These are phyloP conservation scores for Hirtodrosophila histrioides DNA, from an alignment of 2,888 invertebrate species.

Conservation along the genomic window DNA sequence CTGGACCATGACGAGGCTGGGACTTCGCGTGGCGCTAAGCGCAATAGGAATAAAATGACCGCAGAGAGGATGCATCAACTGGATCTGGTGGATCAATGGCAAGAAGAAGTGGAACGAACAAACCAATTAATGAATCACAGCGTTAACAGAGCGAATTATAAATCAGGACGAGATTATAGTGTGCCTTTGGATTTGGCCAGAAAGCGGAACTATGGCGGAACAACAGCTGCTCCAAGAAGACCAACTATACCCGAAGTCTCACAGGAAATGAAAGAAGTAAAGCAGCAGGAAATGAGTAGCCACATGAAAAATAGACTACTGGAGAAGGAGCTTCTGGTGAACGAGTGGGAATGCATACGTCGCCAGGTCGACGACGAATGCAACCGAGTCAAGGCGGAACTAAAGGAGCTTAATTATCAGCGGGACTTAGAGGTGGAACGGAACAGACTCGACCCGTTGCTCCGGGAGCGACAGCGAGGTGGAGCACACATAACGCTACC, in stretches of 20 bases:
- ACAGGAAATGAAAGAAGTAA: constrained; percentile 3
- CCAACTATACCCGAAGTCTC: not conserved
- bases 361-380: constrained; percentile 27
- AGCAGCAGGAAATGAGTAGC: not conserved
- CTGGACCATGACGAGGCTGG: not conserved
- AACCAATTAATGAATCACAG: constrained; percentile 1
- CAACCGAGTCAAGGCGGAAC: constrained; percentile 19
- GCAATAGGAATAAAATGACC: not conserved
- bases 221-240: not conserved
- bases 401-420: constrained; percentile 3
- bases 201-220: not conserved
- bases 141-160: not conserved
- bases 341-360: constrained; percentile 33
- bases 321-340: constrained; percentile 17
- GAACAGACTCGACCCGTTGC: accelerated
- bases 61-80: not conserved
- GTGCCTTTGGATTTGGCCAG: not conserved
- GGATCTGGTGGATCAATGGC: constrained; percentile 11
- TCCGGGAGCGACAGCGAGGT: constrained; percentile 19
- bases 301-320: constrained; percentile 7
- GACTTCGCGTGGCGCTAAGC: not conserved
- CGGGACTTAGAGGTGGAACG: not conserved
- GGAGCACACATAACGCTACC: constrained; percentile 12
- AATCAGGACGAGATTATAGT: no score
- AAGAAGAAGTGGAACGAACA: constrained; percentile 3